Conservation (phyloP, 2,797 vertebrate species). For the Ispidina picta region DNA sequence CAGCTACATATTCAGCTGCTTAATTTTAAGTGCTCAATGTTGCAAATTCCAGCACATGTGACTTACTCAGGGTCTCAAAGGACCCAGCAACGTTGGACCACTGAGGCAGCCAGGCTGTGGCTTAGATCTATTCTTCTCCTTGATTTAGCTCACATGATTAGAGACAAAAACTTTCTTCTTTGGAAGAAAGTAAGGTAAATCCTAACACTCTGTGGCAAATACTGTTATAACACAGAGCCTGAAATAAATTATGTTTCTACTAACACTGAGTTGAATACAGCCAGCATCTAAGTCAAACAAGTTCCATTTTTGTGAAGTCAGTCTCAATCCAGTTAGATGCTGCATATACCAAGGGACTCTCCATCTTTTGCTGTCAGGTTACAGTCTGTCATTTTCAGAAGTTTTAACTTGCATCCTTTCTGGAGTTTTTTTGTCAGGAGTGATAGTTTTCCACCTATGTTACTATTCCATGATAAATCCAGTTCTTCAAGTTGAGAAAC, state of each 20-base stretch:
- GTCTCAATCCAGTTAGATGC: not conserved
- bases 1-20: not conserved
- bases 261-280: not conserved
- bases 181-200: not conserved
- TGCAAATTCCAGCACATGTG: not conserved
- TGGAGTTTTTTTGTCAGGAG: slow-evolving; percentile 77
- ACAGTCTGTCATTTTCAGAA: slow-evolving; percentile 86
- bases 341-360: slow-evolving; percentile 78
- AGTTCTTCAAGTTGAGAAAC: slow-evolving; percentile 83
- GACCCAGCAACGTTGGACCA: not conserved
- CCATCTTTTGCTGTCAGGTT: slow-evolving; percentile 82
- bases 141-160: not conserved
- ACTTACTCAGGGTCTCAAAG: not conserved
- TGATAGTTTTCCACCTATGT: slow-evolving; percentile 81
- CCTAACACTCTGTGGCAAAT: not conserved
- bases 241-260: not conserved
- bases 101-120: not conserved
- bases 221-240: not conserved
- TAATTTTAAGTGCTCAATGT: not conserved
- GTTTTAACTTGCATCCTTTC: slow-evolving; percentile 73
- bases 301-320: not conserved
- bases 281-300: not conserved
- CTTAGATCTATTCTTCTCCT: not conserved
- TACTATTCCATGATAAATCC: slow-evolving; percentile 89
- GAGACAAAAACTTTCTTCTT: not conserved